Percentiles rank a stretch among this genome's conserved stretches.
These are phyloP conservation scores for Stenotaenia linearis DNA, from an alignment of 2,888 invertebrate genomes.

Conservation along the genomic window DNA sequence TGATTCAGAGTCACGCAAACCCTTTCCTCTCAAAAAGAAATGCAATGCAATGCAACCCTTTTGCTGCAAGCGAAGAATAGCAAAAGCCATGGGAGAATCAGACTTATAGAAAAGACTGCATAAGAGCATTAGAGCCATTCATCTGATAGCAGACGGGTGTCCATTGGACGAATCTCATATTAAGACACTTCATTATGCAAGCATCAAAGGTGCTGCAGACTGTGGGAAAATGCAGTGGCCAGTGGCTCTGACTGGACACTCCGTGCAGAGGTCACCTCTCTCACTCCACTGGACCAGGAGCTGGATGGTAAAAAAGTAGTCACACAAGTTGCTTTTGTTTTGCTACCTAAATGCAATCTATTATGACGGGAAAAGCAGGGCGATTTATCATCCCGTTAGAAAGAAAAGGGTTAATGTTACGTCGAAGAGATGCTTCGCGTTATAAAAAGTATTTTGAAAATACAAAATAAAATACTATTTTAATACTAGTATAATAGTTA, in stretches of 20 bases:
- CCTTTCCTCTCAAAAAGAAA: neutral
- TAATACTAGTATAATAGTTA: too few species aligned
- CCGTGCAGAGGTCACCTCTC: neutral
- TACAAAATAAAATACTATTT: too few species aligned
- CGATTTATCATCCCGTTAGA: neutral
- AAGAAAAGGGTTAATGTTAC: neutral
- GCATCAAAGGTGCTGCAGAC: conserved; percentile 14
- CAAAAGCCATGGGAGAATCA: neutral
- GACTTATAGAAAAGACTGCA: neutral
- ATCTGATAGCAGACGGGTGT: neutral
- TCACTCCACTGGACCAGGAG: neutral
- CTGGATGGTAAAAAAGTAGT: neutral
- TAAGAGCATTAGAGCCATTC: neutral
- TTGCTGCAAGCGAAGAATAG: neutral
- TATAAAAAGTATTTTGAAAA: too few species aligned
- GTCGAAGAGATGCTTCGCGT: neutral
- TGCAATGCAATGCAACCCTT: neutral
- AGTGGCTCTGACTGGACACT: neutral
- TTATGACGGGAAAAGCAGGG: neutral
- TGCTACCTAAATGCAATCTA: neutral
- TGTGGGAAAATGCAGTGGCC: conserved; percentile 20
- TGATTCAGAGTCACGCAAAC: conserved; percentile 26
- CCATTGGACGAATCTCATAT: neutral
- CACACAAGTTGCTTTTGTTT: conserved; percentile 27
- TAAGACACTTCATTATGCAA: conserved; percentile 17